These are phyloP conservation scores for Drosophila kanapiae DNA, from an alignment of 1,140 invertebrate genomes.

Conservation along the genomic window DNA sequence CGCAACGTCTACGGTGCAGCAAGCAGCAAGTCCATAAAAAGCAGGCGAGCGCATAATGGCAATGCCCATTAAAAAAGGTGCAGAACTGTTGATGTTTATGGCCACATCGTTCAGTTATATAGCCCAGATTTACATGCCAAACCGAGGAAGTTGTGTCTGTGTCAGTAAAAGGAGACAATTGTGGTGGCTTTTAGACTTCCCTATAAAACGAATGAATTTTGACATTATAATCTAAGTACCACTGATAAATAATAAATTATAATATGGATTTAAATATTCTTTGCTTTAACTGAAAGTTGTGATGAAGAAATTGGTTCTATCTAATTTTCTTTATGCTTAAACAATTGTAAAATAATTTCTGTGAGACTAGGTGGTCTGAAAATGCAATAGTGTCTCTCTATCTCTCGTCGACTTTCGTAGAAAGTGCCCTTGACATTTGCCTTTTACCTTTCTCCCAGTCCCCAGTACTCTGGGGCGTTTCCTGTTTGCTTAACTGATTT, in stretches of 20 bases:
- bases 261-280: too few species aligned
- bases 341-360: background rate
- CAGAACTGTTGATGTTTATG: conserved; percentile 66
- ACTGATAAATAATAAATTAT: too few species aligned
- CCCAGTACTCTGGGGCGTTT: conserved; percentile 37
- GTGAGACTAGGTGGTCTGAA: background rate
- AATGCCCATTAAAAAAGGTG: conserved; percentile 79
- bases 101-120: conserved; percentile 55
- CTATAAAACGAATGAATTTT: too few species aligned
- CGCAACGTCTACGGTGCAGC: conserved; percentile 74
- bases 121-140: conserved; percentile 20
- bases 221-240: too few species aligned
- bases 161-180: conserved; percentile 13
- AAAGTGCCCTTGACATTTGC: conserved; percentile 76
- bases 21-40: conserved; percentile 64
- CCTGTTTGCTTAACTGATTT: conserved; percentile 78
- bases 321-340: too few species aligned
- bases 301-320: too few species aligned
- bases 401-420: conserved; percentile 1
- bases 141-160: conserved; percentile 1
- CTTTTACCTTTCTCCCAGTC: conserved; percentile 47
- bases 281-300: too few species aligned
- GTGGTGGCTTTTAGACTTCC: background rate
- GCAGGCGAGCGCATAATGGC: conserved; percentile 74
- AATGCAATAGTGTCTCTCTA: conserved; percentile 16